These are phyloP conservation scores for Malthinus seriepunctatus DNA, from an alignment of 2,888 invertebrate genomes.

Conservation along the genomic window DNA sequence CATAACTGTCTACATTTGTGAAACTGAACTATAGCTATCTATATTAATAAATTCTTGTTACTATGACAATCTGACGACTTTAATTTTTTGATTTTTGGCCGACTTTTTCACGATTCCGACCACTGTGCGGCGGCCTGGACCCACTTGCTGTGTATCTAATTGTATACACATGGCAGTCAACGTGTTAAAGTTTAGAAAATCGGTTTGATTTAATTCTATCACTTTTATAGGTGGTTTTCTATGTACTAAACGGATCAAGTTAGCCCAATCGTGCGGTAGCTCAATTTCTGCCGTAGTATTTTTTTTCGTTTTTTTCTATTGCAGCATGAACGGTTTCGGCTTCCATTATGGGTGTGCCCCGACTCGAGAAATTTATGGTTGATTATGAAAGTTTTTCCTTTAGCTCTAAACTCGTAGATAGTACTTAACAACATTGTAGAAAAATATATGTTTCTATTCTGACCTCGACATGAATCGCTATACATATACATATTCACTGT, in stretches of 20 bases:
- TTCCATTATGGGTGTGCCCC: background rate
- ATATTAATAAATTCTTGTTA: no score
- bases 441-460: conserved; percentile 1
- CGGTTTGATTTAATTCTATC: background rate
- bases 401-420: background rate
- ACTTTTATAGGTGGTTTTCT: conserved; percentile 1
- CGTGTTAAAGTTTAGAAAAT: background rate
- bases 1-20: no score
- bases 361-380: background rate
- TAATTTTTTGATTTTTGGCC: no score
- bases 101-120: no score
- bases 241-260: conserved; percentile 1
- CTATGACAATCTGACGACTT: no score
- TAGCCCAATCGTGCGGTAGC: background rate
- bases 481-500: background rate
- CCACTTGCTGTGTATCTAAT: no score
- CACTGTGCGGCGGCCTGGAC: no score
- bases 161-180: no score
- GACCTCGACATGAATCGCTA: background rate
- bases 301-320: background rate
- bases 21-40: no score
- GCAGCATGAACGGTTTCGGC: background rate
- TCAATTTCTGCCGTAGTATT: background rate
- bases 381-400: background rate
- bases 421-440: background rate